A percentile compares a stretch with the other conserved stretches of the same genome.
phyloP scores from a whole-genome alignment of 2,113 vertebrate species.

The Pygoscelis adeliae region DNA sequence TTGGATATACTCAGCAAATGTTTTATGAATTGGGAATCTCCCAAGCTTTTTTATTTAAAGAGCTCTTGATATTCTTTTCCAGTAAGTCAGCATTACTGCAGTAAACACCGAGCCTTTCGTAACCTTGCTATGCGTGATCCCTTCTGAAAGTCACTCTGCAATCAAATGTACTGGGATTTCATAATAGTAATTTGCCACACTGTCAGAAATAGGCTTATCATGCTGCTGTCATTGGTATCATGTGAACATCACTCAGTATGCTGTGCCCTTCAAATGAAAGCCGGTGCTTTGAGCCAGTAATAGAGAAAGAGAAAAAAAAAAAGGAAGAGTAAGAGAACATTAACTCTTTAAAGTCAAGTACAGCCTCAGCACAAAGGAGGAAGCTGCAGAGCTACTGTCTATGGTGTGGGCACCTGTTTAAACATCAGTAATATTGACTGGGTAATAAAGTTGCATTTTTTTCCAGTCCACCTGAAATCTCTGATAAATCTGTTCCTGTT shows the following conservation, averaged over 20 bases:
- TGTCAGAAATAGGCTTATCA: conserved; percentile 60
- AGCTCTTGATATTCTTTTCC: conserved; percentile 20
- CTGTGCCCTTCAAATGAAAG: conserved; percentile 48
- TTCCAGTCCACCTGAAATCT: not conserved
- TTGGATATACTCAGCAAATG: not conserved
- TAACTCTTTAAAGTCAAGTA: not conserved
- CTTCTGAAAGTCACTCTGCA: conserved; percentile 62
- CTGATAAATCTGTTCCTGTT: not conserved
- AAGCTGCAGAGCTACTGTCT: not conserved
- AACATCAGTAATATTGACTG: not conserved
- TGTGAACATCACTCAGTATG: not conserved
- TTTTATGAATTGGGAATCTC: conserved; percentile 23
- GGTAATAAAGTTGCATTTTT: not conserved
- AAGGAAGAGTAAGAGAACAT: not conserved
- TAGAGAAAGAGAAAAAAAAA: not conserved
- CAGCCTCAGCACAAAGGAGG: not conserved
- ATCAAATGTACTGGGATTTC: conserved; percentile 60
- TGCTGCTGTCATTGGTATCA: conserved; percentile 43
- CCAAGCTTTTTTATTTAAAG: conserved; percentile 33
- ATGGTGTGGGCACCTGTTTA: not conserved
- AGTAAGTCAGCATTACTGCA: conserved; percentile 17
- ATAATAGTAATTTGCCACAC: conserved; percentile 63
- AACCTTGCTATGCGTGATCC: conserved; percentile 42
- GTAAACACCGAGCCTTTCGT: conserved; percentile 3
- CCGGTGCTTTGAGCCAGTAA: not conserved